Conservation (phyloP, 2,797 vertebrate genomes). For the Rhyacichthys aspro region DNA sequence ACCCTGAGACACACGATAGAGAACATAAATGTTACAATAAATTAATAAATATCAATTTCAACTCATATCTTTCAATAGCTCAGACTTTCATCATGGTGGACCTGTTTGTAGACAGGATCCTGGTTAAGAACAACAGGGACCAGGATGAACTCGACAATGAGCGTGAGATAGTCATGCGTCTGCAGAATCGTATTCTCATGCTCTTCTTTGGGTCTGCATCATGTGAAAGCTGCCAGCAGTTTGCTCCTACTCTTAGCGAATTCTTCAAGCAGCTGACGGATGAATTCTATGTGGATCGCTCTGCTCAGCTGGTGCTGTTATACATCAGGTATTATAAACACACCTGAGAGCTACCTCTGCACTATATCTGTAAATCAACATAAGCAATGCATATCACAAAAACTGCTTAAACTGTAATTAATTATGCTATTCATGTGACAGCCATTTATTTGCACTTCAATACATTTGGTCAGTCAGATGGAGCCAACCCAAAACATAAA, state of each 20-base stretch:
- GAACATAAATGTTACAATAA: too few species aligned
- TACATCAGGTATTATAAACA: slow-evolving; percentile 78
- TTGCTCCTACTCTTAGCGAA: slow-evolving; percentile 80
- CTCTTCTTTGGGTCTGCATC: slow-evolving; percentile 84
- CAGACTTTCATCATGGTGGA: slow-evolving; percentile 78
- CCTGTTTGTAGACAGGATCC: slow-evolving; percentile 80
- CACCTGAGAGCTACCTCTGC: too few species aligned
- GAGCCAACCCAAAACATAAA: too few species aligned
- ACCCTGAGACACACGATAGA: not conserved
- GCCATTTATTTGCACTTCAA: too few species aligned
- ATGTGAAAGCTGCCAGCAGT: slow-evolving; percentile 82
- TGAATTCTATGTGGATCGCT: slow-evolving; percentile 87
- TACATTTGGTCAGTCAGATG: too few species aligned
- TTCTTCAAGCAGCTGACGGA: slow-evolving; percentile 87
- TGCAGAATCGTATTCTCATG: slow-evolving; percentile 90
- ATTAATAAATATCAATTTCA: too few species aligned
- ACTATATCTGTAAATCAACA: not conserved
- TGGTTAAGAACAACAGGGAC: slow-evolving; percentile 87
- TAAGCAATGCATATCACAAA: too few species aligned
- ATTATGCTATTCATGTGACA: too few species aligned
- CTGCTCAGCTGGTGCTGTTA: slow-evolving; percentile 85
- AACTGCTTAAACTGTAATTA: too few species aligned
- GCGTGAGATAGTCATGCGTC: slow-evolving; percentile 69
- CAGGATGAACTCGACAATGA: slow-evolving; percentile 86
- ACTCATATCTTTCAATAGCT: not conserved